A percentile compares a stretch with the other conserved stretches of the same genome.
Conservation (phyloP, 64 coral and sea anemone species). For the Dendrophyllia cribrosa region DNA sequence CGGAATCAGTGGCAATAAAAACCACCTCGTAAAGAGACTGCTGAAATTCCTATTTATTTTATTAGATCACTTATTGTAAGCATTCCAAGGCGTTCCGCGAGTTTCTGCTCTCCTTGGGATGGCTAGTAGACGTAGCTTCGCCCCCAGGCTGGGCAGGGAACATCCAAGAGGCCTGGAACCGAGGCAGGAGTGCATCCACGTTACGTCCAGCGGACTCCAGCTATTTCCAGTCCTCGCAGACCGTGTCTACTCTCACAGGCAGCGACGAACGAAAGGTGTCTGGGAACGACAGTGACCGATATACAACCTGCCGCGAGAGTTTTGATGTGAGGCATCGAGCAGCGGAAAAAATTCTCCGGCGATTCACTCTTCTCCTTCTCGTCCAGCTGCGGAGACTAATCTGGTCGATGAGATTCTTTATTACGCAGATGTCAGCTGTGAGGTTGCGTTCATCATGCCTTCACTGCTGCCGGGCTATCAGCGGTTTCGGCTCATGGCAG, state of each 20-base stretch:
- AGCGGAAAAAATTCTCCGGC: background rate
- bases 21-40: too few species aligned
- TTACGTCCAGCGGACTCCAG: constrained; percentile 33
- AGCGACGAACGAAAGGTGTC: constrained; percentile 52
- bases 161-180: constrained; percentile 82
- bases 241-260: constrained; percentile 77
- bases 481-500: constrained; percentile 59
- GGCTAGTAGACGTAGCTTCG: constrained; percentile 80
- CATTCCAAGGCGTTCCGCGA: constrained; percentile 82
- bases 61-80: constrained; percentile 85
- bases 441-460: constrained; percentile 93
- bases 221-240: constrained; percentile 33
- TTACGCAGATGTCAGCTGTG: constrained; percentile 85
- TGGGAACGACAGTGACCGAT: constrained; percentile 47
- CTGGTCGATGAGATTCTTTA: constrained; percentile 92
- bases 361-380: background rate
- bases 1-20: too few species aligned
- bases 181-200: constrained; percentile 12
- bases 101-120: constrained; percentile 92
- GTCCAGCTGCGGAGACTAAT: background rate
- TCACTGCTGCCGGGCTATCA: constrained; percentile 82
- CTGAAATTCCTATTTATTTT: background rate
- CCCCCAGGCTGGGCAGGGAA: constrained; percentile 97
- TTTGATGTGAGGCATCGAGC: constrained; percentile 6
- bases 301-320: background rate